Evolutionary conservation across 2,888 invertebrate genomes (phyloP), one percentile per base, ranked within the genome.

Genomic region (Choreutis nemorana): DNA sequence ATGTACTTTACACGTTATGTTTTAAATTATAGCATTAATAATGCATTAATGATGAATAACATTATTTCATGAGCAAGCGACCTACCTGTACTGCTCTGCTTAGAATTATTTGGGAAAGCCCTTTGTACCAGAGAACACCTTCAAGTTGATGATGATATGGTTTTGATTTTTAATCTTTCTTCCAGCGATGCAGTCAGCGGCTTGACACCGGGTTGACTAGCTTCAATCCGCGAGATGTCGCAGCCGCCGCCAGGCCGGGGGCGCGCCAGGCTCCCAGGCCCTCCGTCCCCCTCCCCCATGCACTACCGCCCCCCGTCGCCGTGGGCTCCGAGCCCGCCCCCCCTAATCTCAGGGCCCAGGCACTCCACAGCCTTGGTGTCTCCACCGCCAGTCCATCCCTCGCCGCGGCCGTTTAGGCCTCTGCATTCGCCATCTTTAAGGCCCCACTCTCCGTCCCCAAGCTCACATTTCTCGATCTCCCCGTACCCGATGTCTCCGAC

Each of bases 221-320:
- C 42, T 45, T 68, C 75, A 78, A 77, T 73, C 66, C 77, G 65
- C 64, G 67, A 58, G 48, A 78, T 78, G 77, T 78, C 77, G 48
- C 75, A 73, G 54, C 82, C 81, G 50, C 75, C 66, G 34, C 71
- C 70, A 45, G 80, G 72, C 47, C 75, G 77, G 44, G 77, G 80
- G 45, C 70, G 78, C 63, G 66, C 63, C 52, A 64, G 64, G 41
- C 56, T 54, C 33, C 65, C 70, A 40, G 68, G 65, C 55, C 68
- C 73, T 53, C 67, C 68, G 55, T 78, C 81, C 54, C 68, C 68
- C 55, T 78, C 81, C 51, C 86, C 86, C 28, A 82, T 85, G 39
- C 83, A 86, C 48, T 90, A 86, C 63, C 84, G 89, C 18, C 86
- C 90, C 16, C 85, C 87, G 8, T 89, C 90, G 20, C 89, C 90